Evolutionary conservation across 2,888 invertebrate species (phyloP), one percentile per base, ranked within the genome.

Genomic region (Caenorhabditis sulstoni): DNA sequence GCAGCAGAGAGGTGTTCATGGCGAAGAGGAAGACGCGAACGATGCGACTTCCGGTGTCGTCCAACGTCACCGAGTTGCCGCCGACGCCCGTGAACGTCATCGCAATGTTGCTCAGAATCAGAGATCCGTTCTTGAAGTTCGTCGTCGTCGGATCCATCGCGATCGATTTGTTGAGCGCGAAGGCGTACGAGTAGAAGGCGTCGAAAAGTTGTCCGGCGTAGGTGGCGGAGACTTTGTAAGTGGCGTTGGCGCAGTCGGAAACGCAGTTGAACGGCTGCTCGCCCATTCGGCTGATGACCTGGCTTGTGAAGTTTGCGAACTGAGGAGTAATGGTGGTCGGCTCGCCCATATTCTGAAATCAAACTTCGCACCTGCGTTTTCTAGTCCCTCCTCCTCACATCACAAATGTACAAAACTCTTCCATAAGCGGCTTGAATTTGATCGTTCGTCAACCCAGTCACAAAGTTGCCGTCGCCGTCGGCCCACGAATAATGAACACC

Each of bases 151-250:
- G 78, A 35, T 78, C 62, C n/a, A 35, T 37, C 5, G 74, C 49
- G 11, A 81, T 14, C 0, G 81, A 68, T n/a, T 39, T 58, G 59
- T 81, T 81, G 12, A 81, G 44, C n/a, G 61, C 64, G 16, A 67
- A 53, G 1, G 62, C 74, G 52, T 81, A 81, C 2, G 67, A 45
- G n/a, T 77, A 65, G 12, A 81, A 65, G 20, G 81, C 77, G 23
- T 81, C 78, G 57, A 78, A 81, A 0, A 78, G 52, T 44, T 81
- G 78, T 8, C 59, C 68, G n/a, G 70, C 62, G 50, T 73, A 81
- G 0, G 73, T 73, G 16, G 73, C 74, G 3, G 74, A 41, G 74
- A 52, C 47, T 52, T 73, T 73, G 41, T 64, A 64, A 0, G 73
- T 65, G 1, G 50, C 29, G 20, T 73, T 73, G n/a, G 73, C 57